Conservation (phyloP, 1,140 invertebrate genomes). For the Vanessa tameamea region DNA sequence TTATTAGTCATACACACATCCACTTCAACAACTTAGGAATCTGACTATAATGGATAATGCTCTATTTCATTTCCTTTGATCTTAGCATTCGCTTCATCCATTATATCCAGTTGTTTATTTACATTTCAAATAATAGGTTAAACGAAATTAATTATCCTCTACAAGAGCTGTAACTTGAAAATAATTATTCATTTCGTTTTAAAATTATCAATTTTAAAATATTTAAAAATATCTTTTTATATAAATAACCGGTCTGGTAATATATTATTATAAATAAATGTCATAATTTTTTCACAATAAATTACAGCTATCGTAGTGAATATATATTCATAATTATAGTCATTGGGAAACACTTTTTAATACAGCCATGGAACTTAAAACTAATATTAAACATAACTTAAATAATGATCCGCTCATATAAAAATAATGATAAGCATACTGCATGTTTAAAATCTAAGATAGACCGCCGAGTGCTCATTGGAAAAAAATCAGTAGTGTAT, state of each 20-base stretch:
- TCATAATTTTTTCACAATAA: constrained; percentile 8
- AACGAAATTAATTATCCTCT: constrained; percentile 42
- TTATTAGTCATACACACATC: constrained; percentile 78
- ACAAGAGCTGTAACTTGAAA: constrained; percentile 31
- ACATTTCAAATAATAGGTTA: constrained; percentile 52
- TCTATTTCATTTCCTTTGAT: constrained; percentile 41
- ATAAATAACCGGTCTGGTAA: neutral
- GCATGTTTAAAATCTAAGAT: constrained; percentile 67
- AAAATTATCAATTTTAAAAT: constrained; percentile 6
- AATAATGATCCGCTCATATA: constrained; percentile 75
- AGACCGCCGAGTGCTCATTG: constrained; percentile 60
- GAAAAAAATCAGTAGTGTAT: constrained; percentile 5
- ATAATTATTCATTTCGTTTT: neutral
- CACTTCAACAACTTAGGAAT: constrained; percentile 70
- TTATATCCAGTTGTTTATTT: constrained; percentile 63
- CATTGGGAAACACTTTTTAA: constrained; percentile 66
- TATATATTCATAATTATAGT: constrained; percentile 18
- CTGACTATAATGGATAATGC: constrained; percentile 55
- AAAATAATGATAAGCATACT: constrained; percentile 73
- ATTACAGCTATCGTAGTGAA: constrained; percentile 28
- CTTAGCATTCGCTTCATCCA: constrained; percentile 44
- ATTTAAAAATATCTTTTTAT: neutral
- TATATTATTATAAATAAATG: constrained; percentile 1
- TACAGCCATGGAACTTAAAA: constrained; percentile 78
- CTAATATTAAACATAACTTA: constrained; percentile 76